These are phyloP conservation scores for Caenorhabditis sulstoni DNA, from an alignment of 2,888 invertebrate species.

Conservation along the genomic window DNA sequence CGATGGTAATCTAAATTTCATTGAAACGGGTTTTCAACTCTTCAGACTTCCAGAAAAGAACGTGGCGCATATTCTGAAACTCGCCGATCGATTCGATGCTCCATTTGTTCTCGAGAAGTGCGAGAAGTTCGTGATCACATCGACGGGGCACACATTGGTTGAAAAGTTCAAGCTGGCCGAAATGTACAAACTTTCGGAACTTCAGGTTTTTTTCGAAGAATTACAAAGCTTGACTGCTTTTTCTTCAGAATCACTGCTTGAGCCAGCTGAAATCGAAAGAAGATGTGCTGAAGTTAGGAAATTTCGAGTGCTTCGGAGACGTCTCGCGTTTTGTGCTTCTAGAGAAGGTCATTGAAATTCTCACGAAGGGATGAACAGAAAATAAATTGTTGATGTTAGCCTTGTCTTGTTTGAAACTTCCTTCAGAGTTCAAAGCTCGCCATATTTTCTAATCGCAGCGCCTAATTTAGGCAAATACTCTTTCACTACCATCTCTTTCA, in stretches of 20 bases:
- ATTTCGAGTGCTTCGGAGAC: neutral
- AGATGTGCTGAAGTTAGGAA: neutral
- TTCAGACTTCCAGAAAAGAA: neutral
- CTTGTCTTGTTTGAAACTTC: no score
- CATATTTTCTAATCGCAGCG: no score
- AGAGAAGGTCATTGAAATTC: neutral
- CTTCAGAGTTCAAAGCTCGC: no score
- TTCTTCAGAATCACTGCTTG: constrained; percentile 3
- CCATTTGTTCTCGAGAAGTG: neutral
- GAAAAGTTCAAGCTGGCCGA: neutral
- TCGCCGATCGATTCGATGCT: constrained; percentile 2
- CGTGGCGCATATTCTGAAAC: constrained; percentile 1
- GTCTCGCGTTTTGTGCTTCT: neutral
- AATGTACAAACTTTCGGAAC: constrained; percentile 5
- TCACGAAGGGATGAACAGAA: neutral
- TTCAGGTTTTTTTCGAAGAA: neutral
- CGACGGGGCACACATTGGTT: neutral
- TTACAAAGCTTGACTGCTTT: neutral
- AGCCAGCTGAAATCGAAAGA: neutral
- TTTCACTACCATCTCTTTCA: no score
- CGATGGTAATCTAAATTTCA: neutral
- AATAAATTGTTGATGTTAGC: no score
- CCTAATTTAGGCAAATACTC: no score
- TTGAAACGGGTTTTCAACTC: neutral
- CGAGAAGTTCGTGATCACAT: neutral